Evolutionary conservation across 2,888 invertebrate species (phyloP).

Genomic region (Anaspis maculata): DNA sequence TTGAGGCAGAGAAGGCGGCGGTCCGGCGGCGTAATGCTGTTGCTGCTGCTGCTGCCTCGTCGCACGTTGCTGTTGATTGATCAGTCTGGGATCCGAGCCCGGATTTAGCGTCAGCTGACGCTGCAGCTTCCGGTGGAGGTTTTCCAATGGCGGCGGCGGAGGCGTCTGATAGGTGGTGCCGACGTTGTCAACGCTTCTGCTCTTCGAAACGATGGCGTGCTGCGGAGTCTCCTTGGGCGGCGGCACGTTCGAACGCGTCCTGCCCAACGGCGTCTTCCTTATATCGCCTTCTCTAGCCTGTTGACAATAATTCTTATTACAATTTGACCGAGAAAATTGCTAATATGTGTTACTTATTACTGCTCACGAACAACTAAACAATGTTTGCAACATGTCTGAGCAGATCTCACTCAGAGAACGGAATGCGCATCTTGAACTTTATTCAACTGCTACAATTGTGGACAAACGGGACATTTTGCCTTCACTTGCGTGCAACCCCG

Average conservation of each 20-base stretch:
- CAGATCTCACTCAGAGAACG: no score
- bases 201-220: constrained; percentile 45
- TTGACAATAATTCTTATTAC: no score
- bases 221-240: constrained; percentile 38
- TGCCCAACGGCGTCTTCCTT: constrained; percentile 54
- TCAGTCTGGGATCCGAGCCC: constrained; percentile 63
- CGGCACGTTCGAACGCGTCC: constrained; percentile 58
- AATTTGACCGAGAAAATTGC: no score
- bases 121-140: constrained; percentile 70
- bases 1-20: no score
- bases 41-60: constrained; percentile 18
- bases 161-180: constrained; percentile 26
- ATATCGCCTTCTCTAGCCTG: constrained; percentile 39
- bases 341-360: no score
- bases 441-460: no score
- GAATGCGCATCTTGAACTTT: no score
- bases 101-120: constrained; percentile 79
- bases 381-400: no score
- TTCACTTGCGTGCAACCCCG: no score
- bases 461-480: no score
- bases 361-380: no score
- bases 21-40: no score
- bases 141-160: constrained; percentile 38
- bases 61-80: constrained; percentile 28
- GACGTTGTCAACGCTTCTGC: constrained; percentile 49